phyloP scores from a whole-genome alignment of 2,888 invertebrate species.

The Mythimna pallens region DNA sequence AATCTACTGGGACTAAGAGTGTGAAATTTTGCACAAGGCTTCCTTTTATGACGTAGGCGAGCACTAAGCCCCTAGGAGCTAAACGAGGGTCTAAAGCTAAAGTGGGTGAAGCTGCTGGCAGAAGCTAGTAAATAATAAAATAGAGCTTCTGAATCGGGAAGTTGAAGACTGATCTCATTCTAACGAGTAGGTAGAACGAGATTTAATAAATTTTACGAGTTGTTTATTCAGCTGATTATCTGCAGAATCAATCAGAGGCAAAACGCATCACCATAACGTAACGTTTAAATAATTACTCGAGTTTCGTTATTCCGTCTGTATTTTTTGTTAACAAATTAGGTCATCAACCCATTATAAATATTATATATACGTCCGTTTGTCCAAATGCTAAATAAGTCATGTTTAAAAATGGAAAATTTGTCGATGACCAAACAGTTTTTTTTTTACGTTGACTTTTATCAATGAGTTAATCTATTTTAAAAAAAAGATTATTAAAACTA shows the following conservation, averaged over 20 bases:
- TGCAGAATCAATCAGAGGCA: slow-evolving; percentile 26
- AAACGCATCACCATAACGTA: slow-evolving; percentile 46
- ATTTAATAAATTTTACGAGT: neutral
- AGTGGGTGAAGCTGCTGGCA: too few species aligned
- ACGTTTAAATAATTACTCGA: slow-evolving; percentile 51
- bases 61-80: too few species aligned
- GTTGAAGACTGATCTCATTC: slow-evolving; percentile 12
- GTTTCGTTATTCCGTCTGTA: slow-evolving; percentile 29
- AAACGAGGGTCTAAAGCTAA: too few species aligned
- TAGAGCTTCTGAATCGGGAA: neutral
- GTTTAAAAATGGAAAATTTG: slow-evolving; percentile 52
- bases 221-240: slow-evolving; percentile 20
- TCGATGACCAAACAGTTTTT: slow-evolving; percentile 31
- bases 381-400: slow-evolving; percentile 42
- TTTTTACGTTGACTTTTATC: neutral
- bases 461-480: neutral
- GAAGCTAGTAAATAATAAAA: too few species aligned
- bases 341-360: slow-evolving; percentile 53
- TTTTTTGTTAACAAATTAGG: slow-evolving; percentile 57
- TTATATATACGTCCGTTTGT: slow-evolving; percentile 35
- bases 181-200: neutral
- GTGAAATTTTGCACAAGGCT: too few species aligned
- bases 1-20: too few species aligned
- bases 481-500: neutral
- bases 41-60: too few species aligned